Conservation (phyloP, 2,113 vertebrate genomes). For the Daubentonia madagascariensis region DNA sequence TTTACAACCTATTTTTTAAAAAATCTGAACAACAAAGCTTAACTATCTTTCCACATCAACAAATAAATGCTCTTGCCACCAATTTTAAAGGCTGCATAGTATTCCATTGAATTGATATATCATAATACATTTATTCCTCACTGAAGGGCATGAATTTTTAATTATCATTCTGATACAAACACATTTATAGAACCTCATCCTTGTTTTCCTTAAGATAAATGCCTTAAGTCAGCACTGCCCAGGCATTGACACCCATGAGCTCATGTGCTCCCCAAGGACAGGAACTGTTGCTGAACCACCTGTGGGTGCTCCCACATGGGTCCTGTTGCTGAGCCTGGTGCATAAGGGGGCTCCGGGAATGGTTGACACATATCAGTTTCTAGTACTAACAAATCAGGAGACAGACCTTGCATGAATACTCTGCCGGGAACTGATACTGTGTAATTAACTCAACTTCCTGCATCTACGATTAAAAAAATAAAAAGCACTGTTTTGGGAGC, state of each 20-base stretch:
- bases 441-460: not conserved
- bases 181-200: not conserved
- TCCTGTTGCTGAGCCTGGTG: not conserved
- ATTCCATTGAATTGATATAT: not conserved
- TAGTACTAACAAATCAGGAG: not conserved
- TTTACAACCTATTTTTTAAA: not conserved
- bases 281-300: not conserved
- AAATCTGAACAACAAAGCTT: not conserved
- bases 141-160: not conserved
- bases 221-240: not conserved
- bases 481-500: not conserved
- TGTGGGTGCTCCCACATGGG: fast-evolving
- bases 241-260: not conserved
- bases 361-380: not conserved
- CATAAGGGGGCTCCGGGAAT: not conserved
- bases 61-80: not conserved
- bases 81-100: not conserved
- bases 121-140: not conserved
- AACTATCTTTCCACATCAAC: not conserved
- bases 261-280: not conserved
- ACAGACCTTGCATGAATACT: not conserved
- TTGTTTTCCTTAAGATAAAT: not conserved
- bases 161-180: not conserved
- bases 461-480: not conserved
- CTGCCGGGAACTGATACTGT: not conserved